These are phyloP conservation scores for Megastigmus dorsalis DNA, from an alignment of 2,888 invertebrate genomes.

Conservation along the genomic window DNA sequence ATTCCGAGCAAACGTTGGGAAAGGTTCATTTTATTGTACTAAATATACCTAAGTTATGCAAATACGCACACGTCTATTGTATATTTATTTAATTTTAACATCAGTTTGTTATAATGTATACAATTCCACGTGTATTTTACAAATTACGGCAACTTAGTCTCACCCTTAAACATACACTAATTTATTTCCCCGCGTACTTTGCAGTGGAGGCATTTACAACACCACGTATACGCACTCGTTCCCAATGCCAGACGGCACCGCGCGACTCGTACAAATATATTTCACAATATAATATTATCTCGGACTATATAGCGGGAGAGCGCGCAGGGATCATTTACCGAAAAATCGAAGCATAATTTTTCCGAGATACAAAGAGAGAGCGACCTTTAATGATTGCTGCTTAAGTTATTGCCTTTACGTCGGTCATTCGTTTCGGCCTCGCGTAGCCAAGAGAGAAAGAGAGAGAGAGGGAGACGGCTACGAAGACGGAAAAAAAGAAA, in stretches of 20 bases:
- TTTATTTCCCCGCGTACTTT: conserved; percentile 15
- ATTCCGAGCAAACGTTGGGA: too few relatives aligned
- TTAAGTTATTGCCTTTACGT: background rate
- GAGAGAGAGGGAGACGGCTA: background rate
- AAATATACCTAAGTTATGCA: too few relatives aligned
- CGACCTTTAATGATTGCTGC: conserved; percentile 19
- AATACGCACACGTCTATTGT: too few relatives aligned
- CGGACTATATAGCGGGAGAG: background rate
- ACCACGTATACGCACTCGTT: background rate
- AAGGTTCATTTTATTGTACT: too few relatives aligned
- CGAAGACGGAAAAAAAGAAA: too few relatives aligned
- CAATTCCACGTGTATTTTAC: background rate
- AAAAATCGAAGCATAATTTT: conserved; percentile 36
- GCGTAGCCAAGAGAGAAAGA: background rate
- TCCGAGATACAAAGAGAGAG: conserved; percentile 12
- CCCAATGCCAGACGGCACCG: too few relatives aligned
- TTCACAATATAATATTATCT: background rate
- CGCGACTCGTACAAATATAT: background rate
- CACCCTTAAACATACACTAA: too few relatives aligned
- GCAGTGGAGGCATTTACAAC: background rate
- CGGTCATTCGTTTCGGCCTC: conserved; percentile 22
- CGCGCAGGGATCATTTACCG: conserved; percentile 1
- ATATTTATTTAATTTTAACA: too few relatives aligned
- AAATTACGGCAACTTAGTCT: too few relatives aligned
- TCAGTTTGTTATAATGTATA: too few relatives aligned